Base-by-base conservation (phyloP, 92 coral and sea anemone genomes). In the Pocillopora grandis region DNA sequence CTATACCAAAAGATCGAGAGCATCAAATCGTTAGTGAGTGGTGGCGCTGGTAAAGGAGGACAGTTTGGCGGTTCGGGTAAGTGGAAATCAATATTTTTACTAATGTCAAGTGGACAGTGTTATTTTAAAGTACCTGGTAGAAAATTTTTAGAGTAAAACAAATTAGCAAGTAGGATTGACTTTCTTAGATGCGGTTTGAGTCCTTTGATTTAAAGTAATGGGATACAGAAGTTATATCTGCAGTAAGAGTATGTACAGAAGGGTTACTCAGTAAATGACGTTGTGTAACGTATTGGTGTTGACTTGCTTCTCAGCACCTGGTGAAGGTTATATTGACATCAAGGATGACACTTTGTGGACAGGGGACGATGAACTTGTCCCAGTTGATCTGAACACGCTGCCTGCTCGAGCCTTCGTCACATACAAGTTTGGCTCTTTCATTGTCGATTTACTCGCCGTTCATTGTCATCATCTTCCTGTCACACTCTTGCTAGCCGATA, bases 401-500 rank as follows among this genome's bases (percentile, higher is more conserved):
- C 84, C 99, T 27, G 95, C 91, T 7, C 95, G 99, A 4, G 90
- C 98, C 3, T 97, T 97, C 74, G 98, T 97, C 65, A 95, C 95
- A 27, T 97, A 97, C 88, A 97, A 97, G 84, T 97, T 97, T 87
- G 98, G 99, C 61, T 93, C 98, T 72, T 97, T 97, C 86, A 85
- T 97, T 79, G 92, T 91, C 2, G 99, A 97, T 76, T 92, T 97
- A 13, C 96, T 97, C 9, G 87, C 99, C 63, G 91, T 94, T 14
- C 99, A 97, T 76, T 97, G 99, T 68, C 98, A 91, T 72, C 98
- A 97, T 55, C 91, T 94, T 13, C 99, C 99, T 10, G 97, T 97
- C 62, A 94, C 99, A 9, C 92, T 97, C 16, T 86, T 97, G 16
- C 93, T 97, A 18, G 99, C 99, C 12, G 93, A 95, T 52, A 97